Evolutionary conservation across 2,113 vertebrate species (phyloP).

Genomic region (Dasyprocta punctata): DNA sequence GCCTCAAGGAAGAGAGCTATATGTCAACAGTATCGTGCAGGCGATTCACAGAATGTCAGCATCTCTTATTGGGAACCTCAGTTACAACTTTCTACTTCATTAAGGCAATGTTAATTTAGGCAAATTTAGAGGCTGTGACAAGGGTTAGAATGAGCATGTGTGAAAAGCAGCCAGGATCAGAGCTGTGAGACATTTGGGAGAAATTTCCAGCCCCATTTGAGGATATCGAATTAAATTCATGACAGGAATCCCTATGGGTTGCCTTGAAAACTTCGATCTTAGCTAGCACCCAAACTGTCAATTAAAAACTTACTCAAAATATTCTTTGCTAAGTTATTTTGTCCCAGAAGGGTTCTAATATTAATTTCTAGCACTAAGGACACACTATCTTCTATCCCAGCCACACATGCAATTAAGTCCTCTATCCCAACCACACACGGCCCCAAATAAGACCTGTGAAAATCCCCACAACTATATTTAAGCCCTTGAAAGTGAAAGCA

Average conservation of each 20-base stretch:
- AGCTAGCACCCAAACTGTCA: too few relatives aligned
- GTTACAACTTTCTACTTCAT: background rate
- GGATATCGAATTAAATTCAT: background rate
- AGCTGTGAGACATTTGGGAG: too few relatives aligned
- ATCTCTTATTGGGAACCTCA: background rate
- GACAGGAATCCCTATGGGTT: background rate
- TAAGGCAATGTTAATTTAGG: background rate
- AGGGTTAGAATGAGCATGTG: background rate
- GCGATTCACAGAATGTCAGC: background rate
- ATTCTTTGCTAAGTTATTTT: background rate
- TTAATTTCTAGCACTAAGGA: background rate
- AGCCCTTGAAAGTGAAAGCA: background rate
- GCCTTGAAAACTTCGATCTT: too few relatives aligned
- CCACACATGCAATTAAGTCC: background rate
- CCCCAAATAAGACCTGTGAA: background rate
- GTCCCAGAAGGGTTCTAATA: background rate
- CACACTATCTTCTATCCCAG: too few relatives aligned
- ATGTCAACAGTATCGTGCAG: background rate
- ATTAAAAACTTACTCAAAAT: background rate
- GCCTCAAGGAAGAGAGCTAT: background rate
- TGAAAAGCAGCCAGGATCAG: background rate
- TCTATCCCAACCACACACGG: too few relatives aligned
- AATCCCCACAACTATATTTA: background rate
- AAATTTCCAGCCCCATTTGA: background rate
- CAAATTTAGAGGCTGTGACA: background rate